Evolutionary conservation across 2,888 invertebrate species (phyloP).

Genomic region (Leptopilina myrica): DNA sequence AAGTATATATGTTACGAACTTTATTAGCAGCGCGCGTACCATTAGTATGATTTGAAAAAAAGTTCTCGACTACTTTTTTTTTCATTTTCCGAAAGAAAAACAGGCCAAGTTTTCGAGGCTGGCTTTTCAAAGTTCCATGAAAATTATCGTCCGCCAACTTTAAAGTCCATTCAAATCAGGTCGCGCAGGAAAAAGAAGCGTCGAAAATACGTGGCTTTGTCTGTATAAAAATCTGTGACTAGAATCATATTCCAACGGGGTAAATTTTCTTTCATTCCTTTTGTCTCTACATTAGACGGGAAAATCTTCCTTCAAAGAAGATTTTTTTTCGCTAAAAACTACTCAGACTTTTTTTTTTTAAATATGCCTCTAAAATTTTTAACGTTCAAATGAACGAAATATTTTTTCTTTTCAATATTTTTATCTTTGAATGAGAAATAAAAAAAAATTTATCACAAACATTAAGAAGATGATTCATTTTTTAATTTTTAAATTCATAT

Average conservation of each 20-base stretch:
- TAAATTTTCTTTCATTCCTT: constrained; percentile 21
- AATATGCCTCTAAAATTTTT: no score
- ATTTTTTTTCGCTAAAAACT: neutral
- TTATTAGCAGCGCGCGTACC: no score
- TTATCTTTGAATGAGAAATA: no score
- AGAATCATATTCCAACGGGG: neutral
- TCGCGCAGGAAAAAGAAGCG: constrained; percentile 15
- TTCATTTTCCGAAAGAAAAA: constrained; percentile 6
- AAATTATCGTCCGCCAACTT: constrained; percentile 27
- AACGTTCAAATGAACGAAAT: no score
- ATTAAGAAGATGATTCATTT: no score
- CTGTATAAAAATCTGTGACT: constrained; percentile 11
- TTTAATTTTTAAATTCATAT: no score
- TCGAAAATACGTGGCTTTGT: constrained; percentile 11
- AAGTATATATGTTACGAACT: no score
- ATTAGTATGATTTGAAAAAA: no score
- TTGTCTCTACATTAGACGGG: neutral
- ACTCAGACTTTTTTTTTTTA: neutral
- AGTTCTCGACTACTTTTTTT: neutral
- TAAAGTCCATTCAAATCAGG: constrained; percentile 30
- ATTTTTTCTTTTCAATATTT: no score
- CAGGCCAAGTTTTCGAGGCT: constrained; percentile 18
- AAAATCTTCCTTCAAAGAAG: neutral
- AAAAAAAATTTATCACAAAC: no score
- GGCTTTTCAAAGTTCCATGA: constrained; percentile 15